A percentile compares a stretch with the other conserved stretches of the same genome.
phyloP scores from a whole-genome alignment of 2,888 invertebrate species.

The Pandemis corylana region DNA sequence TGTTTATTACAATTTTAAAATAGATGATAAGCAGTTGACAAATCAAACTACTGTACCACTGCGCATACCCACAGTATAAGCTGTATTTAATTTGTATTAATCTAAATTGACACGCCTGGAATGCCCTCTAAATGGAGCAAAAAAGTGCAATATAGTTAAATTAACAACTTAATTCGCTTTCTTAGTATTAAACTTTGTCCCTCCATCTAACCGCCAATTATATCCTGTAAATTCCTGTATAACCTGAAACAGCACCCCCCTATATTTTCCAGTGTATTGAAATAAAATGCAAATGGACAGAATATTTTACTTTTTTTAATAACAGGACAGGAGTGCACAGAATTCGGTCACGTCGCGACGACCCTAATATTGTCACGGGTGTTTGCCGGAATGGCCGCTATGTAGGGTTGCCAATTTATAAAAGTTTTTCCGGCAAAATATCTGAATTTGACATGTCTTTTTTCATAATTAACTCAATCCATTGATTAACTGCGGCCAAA shows the following conservation, averaged over 20 bases:
- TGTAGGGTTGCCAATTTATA: conserved; percentile 20
- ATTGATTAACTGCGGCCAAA: too few relatives aligned
- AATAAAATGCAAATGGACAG: conserved; percentile 58
- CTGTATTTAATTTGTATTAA: too few relatives aligned
- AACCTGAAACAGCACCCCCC: neutral
- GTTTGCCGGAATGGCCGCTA: conserved; percentile 42
- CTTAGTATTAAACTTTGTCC: neutral
- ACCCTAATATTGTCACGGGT: conserved; percentile 55
- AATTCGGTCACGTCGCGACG: conserved; percentile 65
- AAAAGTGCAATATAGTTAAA: too few relatives aligned
- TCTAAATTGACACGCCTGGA: too few relatives aligned
- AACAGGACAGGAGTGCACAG: conserved; percentile 33
- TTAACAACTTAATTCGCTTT: neutral
- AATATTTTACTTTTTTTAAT: conserved; percentile 41
- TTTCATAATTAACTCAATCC: too few relatives aligned
- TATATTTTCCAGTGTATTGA: conserved; percentile 52
- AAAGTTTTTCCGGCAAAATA: neutral
- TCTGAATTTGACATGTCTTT: too few relatives aligned
- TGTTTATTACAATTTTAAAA: too few relatives aligned
- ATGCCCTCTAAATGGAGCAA: too few relatives aligned
- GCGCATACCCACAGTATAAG: too few relatives aligned
- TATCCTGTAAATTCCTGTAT: neutral
- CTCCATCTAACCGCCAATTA: neutral
- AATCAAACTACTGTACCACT: too few relatives aligned
- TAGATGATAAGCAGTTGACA: too few relatives aligned